phyloP scores from a whole-genome alignment of 1,140 invertebrate species.

The Zaprionus vittiger region DNA sequence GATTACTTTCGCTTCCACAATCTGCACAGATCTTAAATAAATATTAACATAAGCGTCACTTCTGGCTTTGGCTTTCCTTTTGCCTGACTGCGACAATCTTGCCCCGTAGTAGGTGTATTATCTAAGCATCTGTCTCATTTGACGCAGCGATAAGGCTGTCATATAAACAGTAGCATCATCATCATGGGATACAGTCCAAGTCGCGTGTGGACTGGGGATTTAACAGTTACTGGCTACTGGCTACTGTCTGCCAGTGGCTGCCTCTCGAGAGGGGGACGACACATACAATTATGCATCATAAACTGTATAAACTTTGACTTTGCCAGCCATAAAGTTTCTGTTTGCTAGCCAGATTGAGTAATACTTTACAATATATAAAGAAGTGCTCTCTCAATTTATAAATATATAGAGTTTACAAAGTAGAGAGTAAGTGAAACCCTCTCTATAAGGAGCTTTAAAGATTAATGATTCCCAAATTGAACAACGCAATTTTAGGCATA shows the following conservation, averaged over 20 bases:
- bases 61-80: constrained; percentile 40
- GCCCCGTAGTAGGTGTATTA: constrained; percentile 42
- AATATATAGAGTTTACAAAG: not conserved
- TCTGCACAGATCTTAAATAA: constrained; percentile 41
- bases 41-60: constrained; percentile 51
- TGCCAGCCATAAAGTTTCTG: not conserved
- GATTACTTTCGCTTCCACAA: constrained; percentile 36
- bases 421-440: not conserved
- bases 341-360: not conserved
- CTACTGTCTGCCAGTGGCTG: constrained; percentile 46
- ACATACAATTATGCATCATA: not conserved
- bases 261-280: not conserved
- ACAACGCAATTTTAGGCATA: not conserved
- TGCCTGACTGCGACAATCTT: constrained; percentile 50
- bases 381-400: not conserved
- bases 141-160: constrained; percentile 69
- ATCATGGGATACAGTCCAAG: not conserved
- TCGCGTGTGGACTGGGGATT: constrained; percentile 38
- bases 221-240: constrained; percentile 59
- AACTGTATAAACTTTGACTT: constrained; percentile 2
- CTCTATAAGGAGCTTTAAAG: too few relatives aligned
- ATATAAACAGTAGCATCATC: constrained; percentile 48
- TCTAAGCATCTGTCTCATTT: constrained; percentile 66
- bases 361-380: not conserved
- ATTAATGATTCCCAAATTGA: not conserved